These are phyloP conservation scores for Drosophila gunungcola DNA, from an alignment of 1,140 invertebrate genomes.

Conservation along the genomic window DNA sequence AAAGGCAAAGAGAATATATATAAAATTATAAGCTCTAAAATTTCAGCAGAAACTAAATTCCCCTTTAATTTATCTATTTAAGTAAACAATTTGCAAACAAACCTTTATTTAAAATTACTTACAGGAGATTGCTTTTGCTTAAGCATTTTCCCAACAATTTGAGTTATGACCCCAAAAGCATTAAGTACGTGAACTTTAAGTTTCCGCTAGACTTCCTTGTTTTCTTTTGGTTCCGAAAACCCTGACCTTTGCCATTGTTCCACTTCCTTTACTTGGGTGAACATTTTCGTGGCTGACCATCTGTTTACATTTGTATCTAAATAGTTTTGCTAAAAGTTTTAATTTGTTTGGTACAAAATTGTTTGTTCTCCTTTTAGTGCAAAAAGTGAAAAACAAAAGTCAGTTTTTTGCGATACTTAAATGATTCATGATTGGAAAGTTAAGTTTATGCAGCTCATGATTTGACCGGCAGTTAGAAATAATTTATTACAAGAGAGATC, in stretches of 20 bases:
- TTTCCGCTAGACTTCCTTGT: slow-evolving; percentile 18
- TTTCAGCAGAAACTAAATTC: neutral
- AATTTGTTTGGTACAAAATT: slow-evolving; percentile 56
- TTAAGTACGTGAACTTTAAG: slow-evolving; percentile 41
- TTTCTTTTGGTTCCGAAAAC: slow-evolving; percentile 3
- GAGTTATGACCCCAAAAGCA: slow-evolving; percentile 14
- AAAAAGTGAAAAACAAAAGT: slow-evolving; percentile 27
- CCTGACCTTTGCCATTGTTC: slow-evolving; percentile 11
- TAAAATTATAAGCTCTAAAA: neutral
- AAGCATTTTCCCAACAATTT: slow-evolving; percentile 23
- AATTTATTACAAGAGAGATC: slow-evolving; percentile 41
- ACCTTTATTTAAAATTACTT: neutral
- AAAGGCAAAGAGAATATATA: too few species aligned
- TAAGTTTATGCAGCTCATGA: slow-evolving; percentile 52
- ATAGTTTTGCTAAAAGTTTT: slow-evolving; percentile 65
- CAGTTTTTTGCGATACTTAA: slow-evolving; percentile 53
- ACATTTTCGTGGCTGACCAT: slow-evolving; percentile 46
- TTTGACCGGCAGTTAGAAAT: slow-evolving; percentile 36
- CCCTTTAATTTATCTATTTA: neutral
- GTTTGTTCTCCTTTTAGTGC: slow-evolving; percentile 19
- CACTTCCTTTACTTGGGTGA: slow-evolving; percentile 18
- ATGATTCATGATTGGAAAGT: slow-evolving; percentile 74
- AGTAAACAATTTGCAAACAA: neutral
- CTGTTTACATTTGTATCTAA: slow-evolving; percentile 66
- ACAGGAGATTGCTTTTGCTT: neutral